Base-by-base conservation (phyloP, 2,797 vertebrate genomes). In the Adrianichthys oophorus region DNA sequence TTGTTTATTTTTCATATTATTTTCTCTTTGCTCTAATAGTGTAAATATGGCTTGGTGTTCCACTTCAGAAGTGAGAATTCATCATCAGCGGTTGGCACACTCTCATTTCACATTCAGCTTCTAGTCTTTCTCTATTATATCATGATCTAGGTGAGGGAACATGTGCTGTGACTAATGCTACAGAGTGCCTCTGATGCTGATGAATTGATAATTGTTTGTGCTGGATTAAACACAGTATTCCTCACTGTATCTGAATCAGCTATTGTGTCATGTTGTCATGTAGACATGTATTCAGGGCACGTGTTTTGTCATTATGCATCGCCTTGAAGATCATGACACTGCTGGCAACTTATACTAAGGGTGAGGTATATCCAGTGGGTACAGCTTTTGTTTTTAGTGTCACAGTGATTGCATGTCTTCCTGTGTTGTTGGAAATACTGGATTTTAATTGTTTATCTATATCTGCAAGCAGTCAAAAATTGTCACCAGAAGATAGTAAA, bases 131-230 rank as follows among this genome's bases (percentile, higher is more conserved):
- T 54, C 52, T 52, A 65, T 85, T 60, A 61, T 71, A 78, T 80
- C 71, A 53, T 46, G 18, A 63, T 67, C 74, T 74, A 87, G 84
- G 82, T 89, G 80, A 70, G 64, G 78, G 79, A 82, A 68, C 74
- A 72, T 74, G 77, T 75, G 79, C 29, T 2, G 59, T 90, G 86
- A 91, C 74, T 88, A 84, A 90, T 75, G 23, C 59, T 69, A 62
- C 84, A 80, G 83, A 79, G 74, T 59, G 79, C 37, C 62, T 78
- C 58, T 82, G 86, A 89, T 67, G 83, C 75, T 74, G 71, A 69
- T 78, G 84, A 82, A 85, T 79, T 82, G 75, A 71, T 89, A 76
- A 85, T 82, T 83, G 83, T 82, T 81, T 86, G 83, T 73, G 70
- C 73, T 82, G 52, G 70, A 83, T 85, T 37, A 78, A 87, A 84